Evolutionary conservation across 2,888 invertebrate species (phyloP).

Genomic region (Lithophane semibrunnea): DNA sequence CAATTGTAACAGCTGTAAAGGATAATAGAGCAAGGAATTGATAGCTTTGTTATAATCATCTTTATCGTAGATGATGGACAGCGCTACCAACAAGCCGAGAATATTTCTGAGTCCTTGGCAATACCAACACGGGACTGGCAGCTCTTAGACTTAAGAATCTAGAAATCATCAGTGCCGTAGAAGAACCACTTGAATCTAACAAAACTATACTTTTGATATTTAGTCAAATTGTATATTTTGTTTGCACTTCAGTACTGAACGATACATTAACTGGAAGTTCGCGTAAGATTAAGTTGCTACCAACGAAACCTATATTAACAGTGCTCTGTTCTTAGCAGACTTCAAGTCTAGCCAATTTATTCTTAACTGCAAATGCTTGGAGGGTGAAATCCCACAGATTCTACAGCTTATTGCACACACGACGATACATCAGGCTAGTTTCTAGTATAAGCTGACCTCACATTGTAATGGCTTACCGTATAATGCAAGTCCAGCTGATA

Average conservation of each 20-base stretch:
- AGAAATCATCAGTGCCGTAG: neutral
- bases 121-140: slow-evolving; percentile 17
- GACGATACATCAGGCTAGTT: neutral
- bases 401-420: neutral
- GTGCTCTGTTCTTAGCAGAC: slow-evolving; percentile 18
- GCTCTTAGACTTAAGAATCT: neutral
- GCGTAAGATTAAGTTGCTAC: neutral
- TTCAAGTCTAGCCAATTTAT: slow-evolving; percentile 7
- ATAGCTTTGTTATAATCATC: neutral
- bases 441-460: neutral
- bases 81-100: slow-evolving; percentile 14
- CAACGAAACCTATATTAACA: neutral
- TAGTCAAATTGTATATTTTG: neutral
- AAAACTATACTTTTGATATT: neutral
- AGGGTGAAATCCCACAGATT: slow-evolving; percentile 8
- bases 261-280: neutral
- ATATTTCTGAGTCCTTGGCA: slow-evolving; percentile 24
- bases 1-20: slow-evolving; percentile 23
- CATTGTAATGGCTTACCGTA: neutral
- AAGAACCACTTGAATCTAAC: neutral
- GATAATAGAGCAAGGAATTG: neutral
- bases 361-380: neutral
- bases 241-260: neutral
- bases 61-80: slow-evolving; percentile 17
- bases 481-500: neutral